phyloP scores from a whole-genome alignment of 1,140 invertebrate genomes.

The Wiebesia pumilae region DNA sequence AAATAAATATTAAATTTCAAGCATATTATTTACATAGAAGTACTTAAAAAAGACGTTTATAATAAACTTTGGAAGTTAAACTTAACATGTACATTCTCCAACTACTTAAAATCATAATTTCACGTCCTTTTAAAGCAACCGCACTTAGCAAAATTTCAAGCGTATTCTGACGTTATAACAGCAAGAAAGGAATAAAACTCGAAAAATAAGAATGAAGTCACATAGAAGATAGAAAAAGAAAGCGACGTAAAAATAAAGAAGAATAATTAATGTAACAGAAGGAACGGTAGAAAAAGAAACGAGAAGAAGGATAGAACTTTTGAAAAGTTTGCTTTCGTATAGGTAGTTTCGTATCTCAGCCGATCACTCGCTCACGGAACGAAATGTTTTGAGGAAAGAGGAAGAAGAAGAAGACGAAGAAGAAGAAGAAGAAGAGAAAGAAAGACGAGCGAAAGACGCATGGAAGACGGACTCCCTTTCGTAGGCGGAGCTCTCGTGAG shows the following conservation, averaged over 20 bases:
- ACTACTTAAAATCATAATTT: not conserved
- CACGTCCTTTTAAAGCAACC: not conserved
- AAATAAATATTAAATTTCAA: slow-evolving; percentile 1
- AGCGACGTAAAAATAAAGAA: slow-evolving; percentile 38
- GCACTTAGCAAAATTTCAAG: not conserved
- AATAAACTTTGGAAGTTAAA: slow-evolving; percentile 11
- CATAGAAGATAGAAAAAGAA: not conserved
- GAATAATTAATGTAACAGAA: slow-evolving; percentile 19
- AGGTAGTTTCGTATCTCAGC: not conserved
- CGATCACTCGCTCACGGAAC: slow-evolving; percentile 37
- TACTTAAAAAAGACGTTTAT: not conserved
- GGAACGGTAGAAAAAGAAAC: slow-evolving; percentile 13
- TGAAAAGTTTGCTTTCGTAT: not conserved
- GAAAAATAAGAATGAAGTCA: not conserved
- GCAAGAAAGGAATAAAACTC: not conserved
- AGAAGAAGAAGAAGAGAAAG: slow-evolving; percentile 53
- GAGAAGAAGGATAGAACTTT: slow-evolving; percentile 15
- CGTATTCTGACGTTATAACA: not conserved
- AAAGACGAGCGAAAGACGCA: slow-evolving; percentile 58
- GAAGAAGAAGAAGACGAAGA: slow-evolving; percentile 52
- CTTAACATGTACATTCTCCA: not conserved
- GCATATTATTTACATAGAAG: not conserved
- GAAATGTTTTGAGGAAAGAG: slow-evolving; percentile 53
- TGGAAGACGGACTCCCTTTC: slow-evolving; percentile 55
- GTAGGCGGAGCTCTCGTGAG: slow-evolving; percentile 69